A percentile compares a stretch with the other conserved stretches of the same genome.
Evolutionary conservation across 53 echinoderm and acorn worm genomes (phyloP).

Genomic region (Zoroaster sp.): DNA sequence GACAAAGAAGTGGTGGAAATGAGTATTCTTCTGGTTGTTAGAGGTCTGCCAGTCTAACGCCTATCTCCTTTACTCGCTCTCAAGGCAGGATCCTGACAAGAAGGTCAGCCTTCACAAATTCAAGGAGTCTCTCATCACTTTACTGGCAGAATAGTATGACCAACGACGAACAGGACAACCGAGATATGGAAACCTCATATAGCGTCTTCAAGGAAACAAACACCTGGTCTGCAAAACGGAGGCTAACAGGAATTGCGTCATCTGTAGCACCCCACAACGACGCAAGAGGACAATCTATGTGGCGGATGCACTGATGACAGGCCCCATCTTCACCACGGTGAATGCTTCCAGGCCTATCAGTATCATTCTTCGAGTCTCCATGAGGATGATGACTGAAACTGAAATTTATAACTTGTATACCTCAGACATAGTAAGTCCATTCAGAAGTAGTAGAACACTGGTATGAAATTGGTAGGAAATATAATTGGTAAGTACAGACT

Average conservation of each 20-base stretch:
- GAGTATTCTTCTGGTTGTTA: conserved; percentile 48
- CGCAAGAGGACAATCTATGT: conserved; percentile 48
- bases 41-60: conserved; percentile 52
- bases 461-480: too few species aligned
- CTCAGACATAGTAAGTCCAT: too few species aligned
- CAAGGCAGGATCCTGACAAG: neutral
- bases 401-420: too few species aligned
- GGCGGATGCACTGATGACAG: too few species aligned
- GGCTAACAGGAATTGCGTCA: conserved; percentile 45
- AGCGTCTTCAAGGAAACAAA: conserved; percentile 6
- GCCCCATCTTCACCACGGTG: too few species aligned
- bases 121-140: conserved; percentile 35
- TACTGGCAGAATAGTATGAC: neutral
- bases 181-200: neutral
- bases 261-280: neutral
- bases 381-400: too few species aligned
- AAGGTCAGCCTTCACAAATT: conserved; percentile 24
- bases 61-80: conserved; percentile 33
- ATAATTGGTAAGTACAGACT: too few species aligned
- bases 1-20: conserved; percentile 52
- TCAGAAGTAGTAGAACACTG: too few species aligned
- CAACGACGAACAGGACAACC: neutral
- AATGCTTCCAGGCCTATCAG: too few species aligned
- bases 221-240: conserved; percentile 4
- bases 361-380: too few species aligned